Conservation (phyloP, 2,888 invertebrate genomes). For the Meganola albula region DNA sequence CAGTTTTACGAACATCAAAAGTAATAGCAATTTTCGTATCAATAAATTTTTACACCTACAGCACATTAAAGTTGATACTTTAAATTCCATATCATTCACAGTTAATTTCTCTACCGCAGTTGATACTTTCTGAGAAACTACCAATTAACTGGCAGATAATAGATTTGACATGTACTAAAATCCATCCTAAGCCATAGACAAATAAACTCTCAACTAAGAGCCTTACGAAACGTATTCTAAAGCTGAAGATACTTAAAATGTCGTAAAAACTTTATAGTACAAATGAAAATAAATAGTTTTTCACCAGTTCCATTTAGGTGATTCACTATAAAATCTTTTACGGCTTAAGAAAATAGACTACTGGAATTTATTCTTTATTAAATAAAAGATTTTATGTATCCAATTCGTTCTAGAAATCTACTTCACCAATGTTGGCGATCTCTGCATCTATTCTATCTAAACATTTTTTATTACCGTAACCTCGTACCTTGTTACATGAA, state of each 20-base stretch:
- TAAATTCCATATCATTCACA: constrained; percentile 29
- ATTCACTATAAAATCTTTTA: constrained; percentile 63
- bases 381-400: constrained; percentile 7
- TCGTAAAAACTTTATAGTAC: constrained; percentile 64
- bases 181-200: constrained; percentile 24
- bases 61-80: constrained; percentile 52
- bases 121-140: constrained; percentile 41
- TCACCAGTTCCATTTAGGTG: constrained; percentile 56
- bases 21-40: constrained; percentile 29
- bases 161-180: constrained; percentile 33
- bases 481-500: constrained; percentile 24
- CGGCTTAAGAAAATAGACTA: constrained; percentile 53
- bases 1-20: no score
- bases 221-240: constrained; percentile 34
- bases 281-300: constrained; percentile 71
- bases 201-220: constrained; percentile 23
- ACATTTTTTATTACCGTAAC: constrained; percentile 23
- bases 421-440: constrained; percentile 20
- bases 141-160: constrained; percentile 29
- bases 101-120: constrained; percentile 51
- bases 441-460: constrained; percentile 17
- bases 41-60: constrained; percentile 32
- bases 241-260: constrained; percentile 63
- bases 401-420: no score
- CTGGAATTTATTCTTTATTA: constrained; percentile 34